Evolutionary conservation across 2,888 invertebrate species (phyloP).

Genomic region (Oscheius myriophilus): DNA sequence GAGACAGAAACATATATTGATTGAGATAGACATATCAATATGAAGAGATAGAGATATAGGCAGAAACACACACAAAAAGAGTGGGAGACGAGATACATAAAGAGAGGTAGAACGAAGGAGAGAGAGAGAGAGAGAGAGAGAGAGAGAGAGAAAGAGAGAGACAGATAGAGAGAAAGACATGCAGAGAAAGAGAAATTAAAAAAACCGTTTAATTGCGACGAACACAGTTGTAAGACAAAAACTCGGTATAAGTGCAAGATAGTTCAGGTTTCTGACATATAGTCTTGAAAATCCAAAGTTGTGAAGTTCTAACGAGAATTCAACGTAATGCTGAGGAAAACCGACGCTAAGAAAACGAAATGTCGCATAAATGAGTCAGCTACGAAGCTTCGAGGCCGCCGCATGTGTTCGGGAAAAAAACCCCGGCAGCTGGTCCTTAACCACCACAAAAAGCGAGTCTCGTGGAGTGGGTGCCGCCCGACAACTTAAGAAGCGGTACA

Average conservation of each 20-base stretch:
- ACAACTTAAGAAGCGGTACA: background rate
- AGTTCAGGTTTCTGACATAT: too few relatives aligned
- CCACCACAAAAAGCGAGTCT: constrained; percentile 3
- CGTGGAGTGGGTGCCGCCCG: background rate
- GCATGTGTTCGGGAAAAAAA: constrained; percentile 20
- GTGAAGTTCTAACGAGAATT: constrained; percentile 26
- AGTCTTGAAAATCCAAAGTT: too few relatives aligned
- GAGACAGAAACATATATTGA: too few relatives aligned
- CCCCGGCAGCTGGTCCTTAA: constrained; percentile 30
- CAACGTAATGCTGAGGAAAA: constrained; percentile 23
- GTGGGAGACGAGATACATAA: constrained; percentile 30
- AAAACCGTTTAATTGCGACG: too few relatives aligned
- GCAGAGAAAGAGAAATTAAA: too few relatives aligned
- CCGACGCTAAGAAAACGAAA: background rate
- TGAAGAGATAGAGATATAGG: constrained; percentile 28
- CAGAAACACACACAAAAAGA: constrained; percentile 14
- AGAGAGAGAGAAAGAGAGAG: too few relatives aligned
- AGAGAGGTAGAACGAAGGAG: constrained; percentile 29
- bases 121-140: background rate
- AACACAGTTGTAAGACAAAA: too few relatives aligned
- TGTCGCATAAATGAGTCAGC: constrained; percentile 17
- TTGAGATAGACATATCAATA: too few relatives aligned
- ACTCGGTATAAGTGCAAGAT: too few relatives aligned
- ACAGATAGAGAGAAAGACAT: too few relatives aligned
- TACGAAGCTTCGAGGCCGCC: constrained; percentile 3